These are phyloP conservation scores for Cephus sareptanus DNA, from an alignment of 2,888 invertebrate species.

Conservation along the genomic window DNA sequence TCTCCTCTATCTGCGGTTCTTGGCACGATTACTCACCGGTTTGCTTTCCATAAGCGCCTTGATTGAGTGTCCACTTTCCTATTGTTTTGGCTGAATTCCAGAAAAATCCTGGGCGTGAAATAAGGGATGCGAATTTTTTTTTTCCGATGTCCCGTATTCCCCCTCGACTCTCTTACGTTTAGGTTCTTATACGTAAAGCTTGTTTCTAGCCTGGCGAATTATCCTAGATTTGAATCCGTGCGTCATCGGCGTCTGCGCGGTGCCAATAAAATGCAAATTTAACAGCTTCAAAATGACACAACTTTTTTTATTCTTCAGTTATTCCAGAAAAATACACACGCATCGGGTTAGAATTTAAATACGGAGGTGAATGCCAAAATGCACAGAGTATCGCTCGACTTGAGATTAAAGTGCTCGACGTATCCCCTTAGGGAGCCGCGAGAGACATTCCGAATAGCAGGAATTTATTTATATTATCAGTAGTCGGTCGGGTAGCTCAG, in stretches of 20 bases:
- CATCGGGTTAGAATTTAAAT: background rate
- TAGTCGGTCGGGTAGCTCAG: background rate
- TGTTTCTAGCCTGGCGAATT: background rate
- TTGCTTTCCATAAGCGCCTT: background rate
- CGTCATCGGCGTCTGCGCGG: background rate
- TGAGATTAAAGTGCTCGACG: background rate
- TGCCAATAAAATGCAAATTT: background rate
- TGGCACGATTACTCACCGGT: background rate
- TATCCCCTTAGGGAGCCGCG: background rate
- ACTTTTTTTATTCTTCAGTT: background rate
- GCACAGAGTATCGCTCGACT: background rate
- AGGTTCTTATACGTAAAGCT: background rate
- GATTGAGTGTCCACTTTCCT: background rate
- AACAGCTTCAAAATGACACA: background rate
- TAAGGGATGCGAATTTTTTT: background rate
- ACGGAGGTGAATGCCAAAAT: background rate
- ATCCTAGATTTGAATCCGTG: background rate
- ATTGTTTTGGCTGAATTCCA: background rate
- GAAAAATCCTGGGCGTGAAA: background rate
- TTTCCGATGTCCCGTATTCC: background rate
- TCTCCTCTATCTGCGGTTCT: background rate
- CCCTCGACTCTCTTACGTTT: background rate
- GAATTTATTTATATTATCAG: background rate
- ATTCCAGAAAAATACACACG: background rate
- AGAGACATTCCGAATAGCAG: background rate